A percentile compares a stretch with the other conserved stretches of the same genome.
Conservation (phyloP, 2,113 vertebrate genomes). For the Synchiropus splendidus region DNA sequence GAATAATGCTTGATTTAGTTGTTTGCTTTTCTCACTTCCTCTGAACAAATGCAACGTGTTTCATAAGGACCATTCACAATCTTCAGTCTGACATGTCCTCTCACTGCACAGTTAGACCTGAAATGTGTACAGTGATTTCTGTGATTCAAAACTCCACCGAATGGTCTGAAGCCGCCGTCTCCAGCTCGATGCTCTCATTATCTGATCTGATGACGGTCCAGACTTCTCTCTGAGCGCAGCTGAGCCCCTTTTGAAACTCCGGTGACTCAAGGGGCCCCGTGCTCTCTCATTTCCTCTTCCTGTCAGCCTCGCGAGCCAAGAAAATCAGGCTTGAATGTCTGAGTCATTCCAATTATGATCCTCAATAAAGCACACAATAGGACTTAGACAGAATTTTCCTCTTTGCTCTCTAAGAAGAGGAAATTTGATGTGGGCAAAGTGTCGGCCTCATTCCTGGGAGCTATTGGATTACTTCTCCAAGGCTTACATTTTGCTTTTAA, state of each 20-base stretch:
- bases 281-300: constrained; percentile 27
- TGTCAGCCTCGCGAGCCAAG: constrained; percentile 12
- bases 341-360: constrained; percentile 10
- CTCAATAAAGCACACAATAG: constrained; percentile 15
- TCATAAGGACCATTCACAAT: no score
- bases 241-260: constrained; percentile 16
- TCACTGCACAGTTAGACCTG: no score
- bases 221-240: constrained; percentile 3
- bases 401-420: not conserved
- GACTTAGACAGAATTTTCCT: constrained; percentile 15
- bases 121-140: no score
- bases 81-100: no score
- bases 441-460: no score
- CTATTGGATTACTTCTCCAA: no score
- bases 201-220: constrained; percentile 16
- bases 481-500: no score
- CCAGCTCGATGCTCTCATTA: constrained; percentile 1
- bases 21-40: no score
- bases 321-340: constrained; percentile 11
- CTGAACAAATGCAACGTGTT: no score
- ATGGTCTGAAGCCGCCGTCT: not conserved
- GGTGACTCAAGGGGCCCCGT: not conserved
- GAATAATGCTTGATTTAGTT: no score
- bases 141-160: no score
- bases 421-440: no score